Evolutionary conservation across 1,140 invertebrate species (phyloP).

Genomic region (Paralvinella palmiformis): DNA sequence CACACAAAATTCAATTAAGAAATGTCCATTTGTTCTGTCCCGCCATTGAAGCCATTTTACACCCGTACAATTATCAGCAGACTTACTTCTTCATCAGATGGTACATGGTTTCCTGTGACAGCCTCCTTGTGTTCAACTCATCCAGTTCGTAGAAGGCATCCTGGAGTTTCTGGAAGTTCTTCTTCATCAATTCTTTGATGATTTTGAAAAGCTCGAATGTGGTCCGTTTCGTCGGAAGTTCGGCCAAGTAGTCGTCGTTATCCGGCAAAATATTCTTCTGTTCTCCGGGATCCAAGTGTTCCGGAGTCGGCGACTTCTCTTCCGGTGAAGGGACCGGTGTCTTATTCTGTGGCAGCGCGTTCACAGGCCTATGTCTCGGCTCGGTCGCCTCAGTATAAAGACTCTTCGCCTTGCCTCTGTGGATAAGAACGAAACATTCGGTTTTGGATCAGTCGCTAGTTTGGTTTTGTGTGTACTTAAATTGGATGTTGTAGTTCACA

Average conservation of each 20-base stretch:
- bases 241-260: constrained; percentile 16
- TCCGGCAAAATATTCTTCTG: not conserved
- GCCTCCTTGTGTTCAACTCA: constrained; percentile 37
- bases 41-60: not conserved
- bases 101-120: constrained; percentile 46
- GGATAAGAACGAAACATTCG: too few species aligned
- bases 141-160: constrained; percentile 41
- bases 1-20: too few species aligned
- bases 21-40: too few species aligned
- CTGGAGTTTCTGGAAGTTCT: constrained; percentile 41
- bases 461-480: too few species aligned
- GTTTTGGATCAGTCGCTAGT: too few species aligned
- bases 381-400: constrained; percentile 26
- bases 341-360: not conserved
- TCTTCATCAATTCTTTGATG: constrained; percentile 40
- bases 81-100: constrained; percentile 29
- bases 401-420: constrained; percentile 38
- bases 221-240: constrained; percentile 20
- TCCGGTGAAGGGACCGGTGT: not conserved
- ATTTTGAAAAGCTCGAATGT: constrained; percentile 36
- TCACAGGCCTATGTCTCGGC: constrained; percentile 11
- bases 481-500: too few species aligned
- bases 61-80: not conserved
- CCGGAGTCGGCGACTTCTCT: not conserved
- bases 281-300: not conserved